Base-by-base conservation (phyloP, 2,797 vertebrate genomes). In the Acestrorhynchus altus region DNA sequence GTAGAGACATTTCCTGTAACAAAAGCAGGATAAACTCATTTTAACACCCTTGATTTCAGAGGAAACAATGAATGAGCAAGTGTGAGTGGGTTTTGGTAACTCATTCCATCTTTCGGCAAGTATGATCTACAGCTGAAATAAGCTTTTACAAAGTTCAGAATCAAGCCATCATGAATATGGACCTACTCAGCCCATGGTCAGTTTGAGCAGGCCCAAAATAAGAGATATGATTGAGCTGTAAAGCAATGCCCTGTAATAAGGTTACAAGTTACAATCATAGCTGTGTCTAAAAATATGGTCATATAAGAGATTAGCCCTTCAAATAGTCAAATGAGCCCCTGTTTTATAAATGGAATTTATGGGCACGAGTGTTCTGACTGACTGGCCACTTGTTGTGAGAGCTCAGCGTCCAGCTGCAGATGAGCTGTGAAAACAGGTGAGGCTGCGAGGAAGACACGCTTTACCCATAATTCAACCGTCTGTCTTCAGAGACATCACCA, bases 371-470 rank as follows among this genome's bases (percentile, higher is more conserved):
- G 81, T 81, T 85, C 83, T 80, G 65, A 79, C 83, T 80, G 65
- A 79, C 78, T 28, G 15, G 76, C 67, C 79, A 85, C 15, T 81
- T 84, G 80, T 76, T 72, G 72, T 40, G 67, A 73, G 72, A 28
- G 68, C 81, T 89, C 65, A 72, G 74, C 78, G 79, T 81, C 85
- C 81, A 71, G 65, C 51, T 40, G 59, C 16, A 59, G 65, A 57
- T 88, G 80, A 90, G 79, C 81, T 72, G 39, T 78, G 57, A 77
- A 84, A 89, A 89, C 85, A 90, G 84, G 83, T 87, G 81, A 88
- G 22, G 67, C 63, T 81, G 60, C 74, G 78, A 76, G 80, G 85
- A 16, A 87, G 66, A 86, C 79, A 78, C 66, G 42, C 31, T 46
- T 60, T 77, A 60, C 74, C 63, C 74, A 80, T 78, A 72, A 65